These are phyloP conservation scores for Halichoerus grypus DNA, from an alignment of 2,113 vertebrate species.

Conservation along the genomic window DNA sequence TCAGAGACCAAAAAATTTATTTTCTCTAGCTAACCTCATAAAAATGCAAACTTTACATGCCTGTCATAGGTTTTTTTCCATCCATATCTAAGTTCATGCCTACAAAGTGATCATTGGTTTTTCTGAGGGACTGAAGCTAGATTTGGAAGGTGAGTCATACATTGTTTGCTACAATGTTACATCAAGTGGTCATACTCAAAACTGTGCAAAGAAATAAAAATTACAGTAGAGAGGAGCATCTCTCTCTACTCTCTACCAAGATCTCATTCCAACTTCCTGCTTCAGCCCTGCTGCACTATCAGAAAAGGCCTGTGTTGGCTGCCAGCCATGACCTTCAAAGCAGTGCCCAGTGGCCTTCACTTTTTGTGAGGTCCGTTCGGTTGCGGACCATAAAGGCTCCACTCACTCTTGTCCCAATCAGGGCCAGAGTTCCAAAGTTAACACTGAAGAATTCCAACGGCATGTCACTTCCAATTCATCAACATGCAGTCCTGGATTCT, in stretches of 20 bases:
- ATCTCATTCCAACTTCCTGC: conserved; percentile 33
- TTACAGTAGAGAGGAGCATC: background rate
- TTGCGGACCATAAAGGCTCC: background rate
- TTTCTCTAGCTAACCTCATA: conserved; percentile 59
- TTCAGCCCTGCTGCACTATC: background rate
- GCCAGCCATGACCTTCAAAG: conserved; percentile 14
- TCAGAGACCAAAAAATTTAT: conserved; percentile 49
- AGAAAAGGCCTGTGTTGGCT: background rate
- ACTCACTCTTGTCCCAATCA: background rate
- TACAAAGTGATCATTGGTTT: background rate
- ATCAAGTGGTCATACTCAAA: background rate
- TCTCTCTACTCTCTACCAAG: background rate
- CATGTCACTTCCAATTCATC: conserved; percentile 55
- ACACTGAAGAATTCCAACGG: conserved; percentile 60
- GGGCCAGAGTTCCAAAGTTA: conserved; percentile 50
- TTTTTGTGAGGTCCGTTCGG: background rate
- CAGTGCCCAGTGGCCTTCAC: background rate
- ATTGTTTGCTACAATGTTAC: background rate
- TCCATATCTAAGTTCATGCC: background rate
- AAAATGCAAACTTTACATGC: conserved; percentile 49
- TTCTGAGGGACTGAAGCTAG: background rate
- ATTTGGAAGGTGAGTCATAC: background rate
- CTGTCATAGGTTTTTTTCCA: background rate
- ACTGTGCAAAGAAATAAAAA: conserved; percentile 11
- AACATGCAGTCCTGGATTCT: conserved; percentile 42